Evolutionary conservation across 2,888 invertebrate genomes (phyloP).

Genomic region (Mylabris sibirica): DNA sequence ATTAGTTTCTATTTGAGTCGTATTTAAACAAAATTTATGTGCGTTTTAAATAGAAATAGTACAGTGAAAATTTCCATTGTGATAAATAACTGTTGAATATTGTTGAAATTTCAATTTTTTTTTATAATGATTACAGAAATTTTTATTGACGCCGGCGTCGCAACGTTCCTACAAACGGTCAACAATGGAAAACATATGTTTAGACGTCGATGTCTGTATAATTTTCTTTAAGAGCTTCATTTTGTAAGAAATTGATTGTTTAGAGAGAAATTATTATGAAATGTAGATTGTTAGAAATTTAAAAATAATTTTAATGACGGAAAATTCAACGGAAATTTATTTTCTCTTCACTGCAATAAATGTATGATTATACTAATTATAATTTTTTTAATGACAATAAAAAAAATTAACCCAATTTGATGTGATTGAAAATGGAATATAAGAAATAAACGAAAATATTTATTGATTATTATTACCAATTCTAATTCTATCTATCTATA

Average conservation of each 20-base stretch:
- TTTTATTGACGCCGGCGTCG: constrained; percentile 4
- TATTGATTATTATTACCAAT: background rate
- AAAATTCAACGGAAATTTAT: background rate
- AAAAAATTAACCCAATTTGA: no score
- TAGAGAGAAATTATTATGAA: background rate
- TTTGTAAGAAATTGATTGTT: background rate
- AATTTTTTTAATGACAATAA: no score
- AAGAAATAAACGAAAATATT: background rate
- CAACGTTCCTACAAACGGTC: background rate
- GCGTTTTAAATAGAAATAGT: no score
- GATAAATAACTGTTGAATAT: no score
- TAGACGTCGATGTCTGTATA: background rate
- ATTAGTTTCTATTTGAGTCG: background rate
- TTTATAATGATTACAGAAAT: background rate
- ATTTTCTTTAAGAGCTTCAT: background rate
- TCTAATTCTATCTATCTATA: no score
- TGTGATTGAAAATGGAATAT: no score
- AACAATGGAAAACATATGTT: constrained; percentile 9
- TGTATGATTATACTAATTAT: no score
- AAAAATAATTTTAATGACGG: background rate
- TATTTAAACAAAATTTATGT: background rate
- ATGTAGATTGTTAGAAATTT: background rate
- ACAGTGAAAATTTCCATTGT: no score
- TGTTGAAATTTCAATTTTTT: background rate
- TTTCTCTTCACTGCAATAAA: no score